Conservation (phyloP, 1,140 invertebrate genomes). For the Forficula auricularia region DNA sequence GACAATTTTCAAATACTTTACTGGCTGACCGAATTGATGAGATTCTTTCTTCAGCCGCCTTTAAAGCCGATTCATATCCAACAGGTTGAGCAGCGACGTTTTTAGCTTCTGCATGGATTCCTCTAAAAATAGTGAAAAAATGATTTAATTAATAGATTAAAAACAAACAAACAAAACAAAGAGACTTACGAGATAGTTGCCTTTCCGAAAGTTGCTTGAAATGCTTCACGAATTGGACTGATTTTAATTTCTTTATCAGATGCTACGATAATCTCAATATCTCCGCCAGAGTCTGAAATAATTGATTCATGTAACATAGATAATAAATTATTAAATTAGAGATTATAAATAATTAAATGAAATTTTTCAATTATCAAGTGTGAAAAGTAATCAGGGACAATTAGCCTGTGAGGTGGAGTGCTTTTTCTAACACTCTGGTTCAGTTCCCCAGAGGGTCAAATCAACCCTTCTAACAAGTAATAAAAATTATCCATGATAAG, state of each 20-base stretch:
- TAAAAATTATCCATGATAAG: too few species aligned
- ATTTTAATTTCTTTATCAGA: slow-evolving; percentile 62
- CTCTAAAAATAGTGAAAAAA: slow-evolving; percentile 29
- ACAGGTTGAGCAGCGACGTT: slow-evolving; percentile 51
- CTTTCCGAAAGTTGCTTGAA: slow-evolving; percentile 62
- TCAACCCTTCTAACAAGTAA: too few species aligned
- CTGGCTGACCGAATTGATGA: slow-evolving; percentile 33
- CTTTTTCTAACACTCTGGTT: too few species aligned
- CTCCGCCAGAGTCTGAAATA: slow-evolving; percentile 55
- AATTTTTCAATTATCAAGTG: too few species aligned
- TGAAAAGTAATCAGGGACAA: too few species aligned
- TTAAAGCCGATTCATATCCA: slow-evolving; percentile 54
- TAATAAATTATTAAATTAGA: too few species aligned
- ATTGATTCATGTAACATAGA: slow-evolving; percentile 5
- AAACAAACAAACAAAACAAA: slow-evolving; percentile 3
- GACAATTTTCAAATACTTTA: slow-evolving; percentile 38
- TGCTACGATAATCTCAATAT: slow-evolving; percentile 54
- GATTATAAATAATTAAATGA: too few species aligned
- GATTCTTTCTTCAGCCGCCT: slow-evolving; percentile 48
- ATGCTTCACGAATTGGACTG: slow-evolving; percentile 61
- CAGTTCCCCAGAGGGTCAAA: too few species aligned
- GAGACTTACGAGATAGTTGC: slow-evolving; percentile 49
- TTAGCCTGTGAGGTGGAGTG: too few species aligned
- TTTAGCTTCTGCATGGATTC: slow-evolving; percentile 34
- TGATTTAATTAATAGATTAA: slow-evolving; percentile 1